Conservation (phyloP, 92 coral and sea anemone species). For the Phymanthus crucifer region DNA sequence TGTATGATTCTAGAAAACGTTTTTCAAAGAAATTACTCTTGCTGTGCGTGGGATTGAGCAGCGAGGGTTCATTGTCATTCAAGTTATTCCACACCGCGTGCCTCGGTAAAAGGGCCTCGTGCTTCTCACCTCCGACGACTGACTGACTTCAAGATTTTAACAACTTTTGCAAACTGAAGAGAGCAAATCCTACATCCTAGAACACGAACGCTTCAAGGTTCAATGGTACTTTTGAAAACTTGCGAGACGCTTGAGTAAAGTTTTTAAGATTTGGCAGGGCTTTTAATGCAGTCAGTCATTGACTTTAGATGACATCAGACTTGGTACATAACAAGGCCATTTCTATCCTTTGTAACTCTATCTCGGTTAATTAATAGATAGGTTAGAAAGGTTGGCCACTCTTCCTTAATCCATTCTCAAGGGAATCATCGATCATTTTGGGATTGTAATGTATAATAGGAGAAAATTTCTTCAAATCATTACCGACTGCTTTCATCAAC, state of each 20-base stretch:
- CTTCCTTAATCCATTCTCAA: background rate
- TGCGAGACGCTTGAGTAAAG: background rate
- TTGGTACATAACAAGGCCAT: constrained; percentile 9
- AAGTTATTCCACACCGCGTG: background rate
- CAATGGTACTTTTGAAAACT: background rate
- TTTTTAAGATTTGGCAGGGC: background rate
- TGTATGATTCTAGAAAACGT: background rate
- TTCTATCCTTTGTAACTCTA: background rate
- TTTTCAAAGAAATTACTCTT: background rate
- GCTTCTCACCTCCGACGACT: background rate
- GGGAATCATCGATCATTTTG: constrained; percentile 1
- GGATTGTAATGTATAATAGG: background rate
- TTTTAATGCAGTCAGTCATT: background rate
- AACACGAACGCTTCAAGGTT: background rate
- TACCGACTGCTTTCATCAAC: background rate
- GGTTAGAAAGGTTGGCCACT: background rate
- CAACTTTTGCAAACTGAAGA: background rate
- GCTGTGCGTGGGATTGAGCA: background rate
- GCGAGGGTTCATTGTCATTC: constrained; percentile 1
- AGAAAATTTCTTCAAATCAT: background rate
- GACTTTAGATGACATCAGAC: constrained; percentile 29
- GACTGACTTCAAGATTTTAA: background rate
- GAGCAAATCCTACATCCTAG: background rate
- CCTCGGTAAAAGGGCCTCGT: background rate
- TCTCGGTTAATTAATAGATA: constrained; percentile 18